Evolutionary conservation across 2,113 vertebrate genomes (phyloP).

Genomic region (Cephalopholis sonnerati): DNA sequence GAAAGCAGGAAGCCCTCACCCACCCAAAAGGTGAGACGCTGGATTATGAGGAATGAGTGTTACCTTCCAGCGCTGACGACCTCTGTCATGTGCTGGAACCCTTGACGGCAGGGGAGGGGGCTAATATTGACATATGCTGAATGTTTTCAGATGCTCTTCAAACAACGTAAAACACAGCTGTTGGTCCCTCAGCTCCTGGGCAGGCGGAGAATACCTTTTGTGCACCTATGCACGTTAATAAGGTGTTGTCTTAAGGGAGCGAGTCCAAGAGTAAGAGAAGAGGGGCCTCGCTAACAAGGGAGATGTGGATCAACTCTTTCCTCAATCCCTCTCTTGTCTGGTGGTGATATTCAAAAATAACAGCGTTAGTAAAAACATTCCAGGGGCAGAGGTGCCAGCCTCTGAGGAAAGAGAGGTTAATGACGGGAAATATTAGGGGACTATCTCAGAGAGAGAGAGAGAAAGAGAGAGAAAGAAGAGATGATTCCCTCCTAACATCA

Average conservation of each 20-base stretch:
- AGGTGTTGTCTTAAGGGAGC: conserved; percentile 66
- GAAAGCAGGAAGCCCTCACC: conserved; percentile 66
- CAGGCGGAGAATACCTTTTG: conserved; percentile 64
- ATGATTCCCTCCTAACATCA: conserved; percentile 82
- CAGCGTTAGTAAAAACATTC: conserved; percentile 81
- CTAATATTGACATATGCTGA: conserved; percentile 70
- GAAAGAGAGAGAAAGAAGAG: conserved; percentile 62
- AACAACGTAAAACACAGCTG: conserved; percentile 66
- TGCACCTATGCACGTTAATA: conserved; percentile 71
- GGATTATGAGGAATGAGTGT: conserved; percentile 56
- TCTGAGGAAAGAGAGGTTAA: conserved; percentile 84
- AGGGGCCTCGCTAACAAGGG: conserved; percentile 41
- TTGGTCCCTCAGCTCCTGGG: conserved; percentile 60
- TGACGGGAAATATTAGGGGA: conserved; percentile 86
- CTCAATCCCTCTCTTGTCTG: conserved; percentile 69
- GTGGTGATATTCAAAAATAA: conserved; percentile 81
- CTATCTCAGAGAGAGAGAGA: conserved; percentile 69
- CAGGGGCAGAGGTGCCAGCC: conserved; percentile 82
- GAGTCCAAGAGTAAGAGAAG: conserved; percentile 26
- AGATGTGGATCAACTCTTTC: conserved; percentile 61
- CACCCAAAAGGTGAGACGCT: conserved; percentile 57
- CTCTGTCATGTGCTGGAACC: conserved; percentile 72
- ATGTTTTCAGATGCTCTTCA: conserved; percentile 73
- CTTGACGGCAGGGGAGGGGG: conserved; percentile 57
- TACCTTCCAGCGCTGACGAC: conserved; percentile 71